phyloP scores from a whole-genome alignment of 1,140 invertebrate genomes.

The Polyergus mexicanus region DNA sequence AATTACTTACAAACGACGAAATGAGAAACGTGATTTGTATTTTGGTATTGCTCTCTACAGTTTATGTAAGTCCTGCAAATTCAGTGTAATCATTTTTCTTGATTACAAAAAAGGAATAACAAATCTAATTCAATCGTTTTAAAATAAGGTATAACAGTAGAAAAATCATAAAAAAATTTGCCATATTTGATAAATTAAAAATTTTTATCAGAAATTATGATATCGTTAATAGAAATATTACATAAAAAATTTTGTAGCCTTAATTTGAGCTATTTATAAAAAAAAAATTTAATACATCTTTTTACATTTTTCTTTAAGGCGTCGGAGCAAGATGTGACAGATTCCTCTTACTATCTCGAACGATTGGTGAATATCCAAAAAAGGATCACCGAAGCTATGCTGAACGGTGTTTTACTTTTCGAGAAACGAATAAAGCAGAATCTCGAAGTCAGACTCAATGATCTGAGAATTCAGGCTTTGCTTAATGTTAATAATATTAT shows the following conservation, averaged over 20 bases:
- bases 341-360: background rate
- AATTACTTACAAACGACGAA: background rate
- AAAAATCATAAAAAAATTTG: too few species aligned
- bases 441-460: background rate
- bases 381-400: background rate
- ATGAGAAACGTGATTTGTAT: constrained; percentile 35
- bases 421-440: background rate
- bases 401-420: background rate
- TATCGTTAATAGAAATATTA: too few species aligned
- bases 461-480: background rate
- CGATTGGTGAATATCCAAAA: constrained; percentile 4
- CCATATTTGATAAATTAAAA: too few species aligned
- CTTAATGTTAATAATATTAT: background rate
- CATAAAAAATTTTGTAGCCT: too few species aligned
- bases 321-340: background rate
- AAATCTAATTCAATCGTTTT: background rate
- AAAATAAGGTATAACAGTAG: background rate
- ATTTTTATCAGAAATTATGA: too few species aligned
- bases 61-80: constrained; percentile 40
- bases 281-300: too few species aligned
- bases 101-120: background rate
- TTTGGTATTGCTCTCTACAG: background rate
- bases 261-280: too few species aligned
- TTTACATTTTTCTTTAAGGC: background rate
- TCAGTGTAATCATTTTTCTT: constrained; percentile 8